Evolutionary conservation across 2,888 invertebrate genomes (phyloP), one percentile per base, ranked within the genome.

Genomic region (Drosophila pseudotalamancana): DNA sequence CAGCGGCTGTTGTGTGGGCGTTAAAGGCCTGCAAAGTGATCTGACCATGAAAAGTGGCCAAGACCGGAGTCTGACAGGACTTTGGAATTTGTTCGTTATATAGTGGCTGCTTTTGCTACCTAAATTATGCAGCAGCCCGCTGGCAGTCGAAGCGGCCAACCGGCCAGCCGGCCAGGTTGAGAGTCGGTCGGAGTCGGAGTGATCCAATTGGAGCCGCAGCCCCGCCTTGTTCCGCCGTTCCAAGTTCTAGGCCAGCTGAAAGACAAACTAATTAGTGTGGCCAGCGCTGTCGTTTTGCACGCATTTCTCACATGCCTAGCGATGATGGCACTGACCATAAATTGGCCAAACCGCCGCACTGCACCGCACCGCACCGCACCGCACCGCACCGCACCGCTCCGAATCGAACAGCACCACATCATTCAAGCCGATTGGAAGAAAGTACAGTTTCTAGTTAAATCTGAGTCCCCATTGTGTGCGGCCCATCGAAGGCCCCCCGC

Each of bases 251-350:
- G 48, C 63, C 19, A 29, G 48, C 53, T 43, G 40, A 55, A 53
- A 69, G 77, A 76, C 72, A 73, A 87, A 87, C 77, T 81, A 81
- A 81, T 81, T 87, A 81, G 81, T 80, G 81, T 77, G 77, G 73
- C 64, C 55, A 70, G 23, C 48, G 62, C 56, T 76, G 69, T 60
- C 59, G 63, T 54, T 53, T 72, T 66, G 76, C 55, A 76, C 76
- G 63, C 80, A 83, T 80, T 86, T 83, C 69, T 86, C 83, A 78
- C 73, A 63, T 71, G 71, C 53, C 66, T 49, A 48, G 46, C 63
- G 56, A 53, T 59, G 66, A 64, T 66, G 78, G 78, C 66, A 75
- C 50, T 65, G 78, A 50, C 71, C 73, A 80, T 86, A 86, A 80
- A 86, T 83, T 65, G 74, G 34, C 31, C 50, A 23, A 54, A 31